Conservation (phyloP, 1,140 invertebrate genomes). For the Cotesia glomerata region DNA sequence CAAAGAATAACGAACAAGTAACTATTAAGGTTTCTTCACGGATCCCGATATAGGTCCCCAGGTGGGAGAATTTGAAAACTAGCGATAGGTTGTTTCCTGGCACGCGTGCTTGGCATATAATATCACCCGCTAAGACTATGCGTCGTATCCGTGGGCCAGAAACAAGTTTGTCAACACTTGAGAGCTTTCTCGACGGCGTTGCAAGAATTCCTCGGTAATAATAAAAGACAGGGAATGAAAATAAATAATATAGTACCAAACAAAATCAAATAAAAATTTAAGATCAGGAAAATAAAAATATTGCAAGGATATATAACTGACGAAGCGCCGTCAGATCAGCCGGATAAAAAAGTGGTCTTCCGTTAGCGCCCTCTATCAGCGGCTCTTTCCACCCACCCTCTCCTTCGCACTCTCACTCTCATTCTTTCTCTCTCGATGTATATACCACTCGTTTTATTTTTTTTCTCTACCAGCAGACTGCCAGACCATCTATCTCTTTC, state of each 20-base stretch:
- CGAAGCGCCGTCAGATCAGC: conserved; percentile 40
- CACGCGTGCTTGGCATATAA: conserved; percentile 21
- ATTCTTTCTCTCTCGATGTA: conserved; percentile 21
- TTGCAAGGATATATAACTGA: conserved; percentile 14
- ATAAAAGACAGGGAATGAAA: not conserved
- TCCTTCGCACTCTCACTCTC: conserved; percentile 21
- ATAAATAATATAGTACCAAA: not conserved
- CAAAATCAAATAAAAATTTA: conserved; percentile 10
- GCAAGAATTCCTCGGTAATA: conserved; percentile 1
- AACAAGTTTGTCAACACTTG: conserved; percentile 11
- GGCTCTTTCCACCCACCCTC: not conserved
- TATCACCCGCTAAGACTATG: not conserved
- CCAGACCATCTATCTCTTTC: conserved; percentile 29
- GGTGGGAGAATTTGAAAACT: conserved; percentile 2
- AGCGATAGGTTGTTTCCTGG: conserved; percentile 2
- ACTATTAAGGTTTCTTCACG: conserved; percentile 6
- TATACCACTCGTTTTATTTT: not conserved
- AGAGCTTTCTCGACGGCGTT: conserved; percentile 32
- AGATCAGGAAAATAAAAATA: conserved; percentile 11
- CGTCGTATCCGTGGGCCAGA: not conserved
- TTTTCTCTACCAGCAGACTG: conserved; percentile 1
- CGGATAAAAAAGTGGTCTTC: conserved; percentile 39
- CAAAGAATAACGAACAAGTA: not conserved
- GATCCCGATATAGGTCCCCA: not conserved
- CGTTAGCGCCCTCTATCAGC: conserved; percentile 10